Conservation (phyloP, 2,797 vertebrate species). For the Halcyon badia region DNA sequence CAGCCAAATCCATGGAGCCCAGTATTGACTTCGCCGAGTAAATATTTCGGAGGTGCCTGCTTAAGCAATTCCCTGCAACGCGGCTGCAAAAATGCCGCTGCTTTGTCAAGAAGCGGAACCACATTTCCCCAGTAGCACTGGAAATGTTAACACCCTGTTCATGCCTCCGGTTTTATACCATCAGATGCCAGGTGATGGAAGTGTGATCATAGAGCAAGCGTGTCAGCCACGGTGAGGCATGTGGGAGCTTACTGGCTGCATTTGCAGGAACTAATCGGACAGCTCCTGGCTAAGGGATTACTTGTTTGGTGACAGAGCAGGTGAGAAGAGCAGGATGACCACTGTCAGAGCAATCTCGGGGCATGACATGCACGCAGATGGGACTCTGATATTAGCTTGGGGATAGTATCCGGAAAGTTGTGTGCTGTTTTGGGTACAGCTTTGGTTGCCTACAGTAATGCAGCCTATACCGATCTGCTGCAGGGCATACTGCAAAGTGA, state of each 20-base stretch:
- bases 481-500: background rate
- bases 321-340: background rate
- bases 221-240: background rate
- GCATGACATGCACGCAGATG: background rate
- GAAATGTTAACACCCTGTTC: background rate
- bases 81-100: background rate
- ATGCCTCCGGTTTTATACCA: background rate
- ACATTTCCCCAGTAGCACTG: background rate
- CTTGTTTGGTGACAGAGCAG: background rate
- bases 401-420: background rate
- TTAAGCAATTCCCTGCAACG: background rate
- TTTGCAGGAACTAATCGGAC: background rate
- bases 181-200: background rate
- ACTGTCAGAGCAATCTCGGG: background rate
- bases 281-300: background rate
- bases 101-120: background rate
- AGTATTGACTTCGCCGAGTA: background rate
- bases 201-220: background rate
- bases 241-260: background rate
- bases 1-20: background rate
- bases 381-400: background rate
- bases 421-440: background rate
- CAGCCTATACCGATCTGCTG: background rate
- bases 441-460: background rate
- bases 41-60: constrained; percentile 17